These are phyloP conservation scores for Thryonomys swinderianus DNA, from an alignment of 2,113 vertebrate genomes.

Conservation along the genomic window DNA sequence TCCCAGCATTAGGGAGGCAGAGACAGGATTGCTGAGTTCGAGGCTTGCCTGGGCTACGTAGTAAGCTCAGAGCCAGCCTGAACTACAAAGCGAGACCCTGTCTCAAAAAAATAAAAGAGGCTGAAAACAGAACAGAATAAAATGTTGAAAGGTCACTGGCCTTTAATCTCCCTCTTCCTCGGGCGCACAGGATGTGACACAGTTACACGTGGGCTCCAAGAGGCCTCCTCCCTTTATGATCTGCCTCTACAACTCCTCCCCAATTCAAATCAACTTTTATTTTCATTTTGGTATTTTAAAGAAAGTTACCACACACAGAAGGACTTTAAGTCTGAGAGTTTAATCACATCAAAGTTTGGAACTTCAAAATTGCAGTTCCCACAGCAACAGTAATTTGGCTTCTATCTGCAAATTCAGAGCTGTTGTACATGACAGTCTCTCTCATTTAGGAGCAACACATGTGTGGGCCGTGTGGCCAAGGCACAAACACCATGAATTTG, in stretches of 20 bases:
- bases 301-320: slow-evolving; percentile 39
- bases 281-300: slow-evolving; percentile 30
- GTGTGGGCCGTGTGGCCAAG: neutral
- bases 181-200: neutral
- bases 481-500: neutral
- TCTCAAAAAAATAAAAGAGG: too few species aligned
- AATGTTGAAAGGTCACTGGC: neutral
- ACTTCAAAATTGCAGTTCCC: slow-evolving; percentile 68
- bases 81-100: too few species aligned
- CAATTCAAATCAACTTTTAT: slow-evolving; percentile 59
- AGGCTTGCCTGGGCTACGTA: too few species aligned
- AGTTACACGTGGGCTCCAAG: slow-evolving; percentile 27
- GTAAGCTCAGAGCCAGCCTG: too few species aligned
- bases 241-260: slow-evolving; percentile 25
- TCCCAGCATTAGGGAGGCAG: too few species aligned
- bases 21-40: too few species aligned
- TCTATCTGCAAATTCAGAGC: neutral
- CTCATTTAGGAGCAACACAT: neutral
- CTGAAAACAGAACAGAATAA: neutral
- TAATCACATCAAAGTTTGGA: slow-evolving; percentile 57
- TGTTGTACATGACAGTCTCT: neutral
- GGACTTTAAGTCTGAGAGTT: slow-evolving; percentile 45
- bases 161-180: neutral
- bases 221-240: neutral
- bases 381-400: neutral